A percentile compares a stretch with the other conserved stretches of the same genome.
These are phyloP conservation scores for Opisthocomus hoazin DNA, from an alignment of 2,113 vertebrate species.

Conservation along the genomic window DNA sequence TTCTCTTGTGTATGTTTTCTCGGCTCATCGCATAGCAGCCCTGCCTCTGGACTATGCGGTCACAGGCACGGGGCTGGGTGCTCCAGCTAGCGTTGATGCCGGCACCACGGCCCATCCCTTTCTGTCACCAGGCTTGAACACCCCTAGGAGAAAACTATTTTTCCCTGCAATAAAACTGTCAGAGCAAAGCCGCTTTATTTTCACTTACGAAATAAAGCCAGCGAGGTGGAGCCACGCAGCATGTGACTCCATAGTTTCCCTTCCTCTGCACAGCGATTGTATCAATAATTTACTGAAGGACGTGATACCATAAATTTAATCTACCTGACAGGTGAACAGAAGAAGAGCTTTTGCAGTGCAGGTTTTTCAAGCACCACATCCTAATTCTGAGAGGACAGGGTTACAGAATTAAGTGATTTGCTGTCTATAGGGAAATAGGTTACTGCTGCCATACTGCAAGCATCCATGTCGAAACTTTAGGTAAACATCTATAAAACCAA, in stretches of 20 bases:
- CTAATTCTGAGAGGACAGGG: background rate
- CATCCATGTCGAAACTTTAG: background rate
- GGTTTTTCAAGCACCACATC: background rate
- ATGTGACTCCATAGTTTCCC: background rate
- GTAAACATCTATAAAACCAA: background rate
- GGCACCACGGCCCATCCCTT: background rate
- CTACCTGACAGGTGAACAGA: background rate
- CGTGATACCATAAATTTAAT: background rate
- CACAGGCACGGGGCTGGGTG: background rate
- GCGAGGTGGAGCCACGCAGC: background rate
- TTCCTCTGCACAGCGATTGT: background rate
- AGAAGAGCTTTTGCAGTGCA: background rate
- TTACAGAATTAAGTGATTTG: background rate
- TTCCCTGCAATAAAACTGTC: background rate
- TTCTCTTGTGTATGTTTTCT: background rate
- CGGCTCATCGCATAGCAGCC: background rate
- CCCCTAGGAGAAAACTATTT: background rate
- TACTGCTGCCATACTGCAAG: background rate
- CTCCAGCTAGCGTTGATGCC: background rate
- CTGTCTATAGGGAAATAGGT: background rate
- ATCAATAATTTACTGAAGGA: conserved; percentile 38
- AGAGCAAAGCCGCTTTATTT: background rate
- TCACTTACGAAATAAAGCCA: conserved; percentile 28
- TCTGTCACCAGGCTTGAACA: background rate
- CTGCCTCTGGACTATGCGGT: background rate